phyloP scores from a whole-genome alignment of 2,113 vertebrate species.

The Saccopteryx bilineata region DNA sequence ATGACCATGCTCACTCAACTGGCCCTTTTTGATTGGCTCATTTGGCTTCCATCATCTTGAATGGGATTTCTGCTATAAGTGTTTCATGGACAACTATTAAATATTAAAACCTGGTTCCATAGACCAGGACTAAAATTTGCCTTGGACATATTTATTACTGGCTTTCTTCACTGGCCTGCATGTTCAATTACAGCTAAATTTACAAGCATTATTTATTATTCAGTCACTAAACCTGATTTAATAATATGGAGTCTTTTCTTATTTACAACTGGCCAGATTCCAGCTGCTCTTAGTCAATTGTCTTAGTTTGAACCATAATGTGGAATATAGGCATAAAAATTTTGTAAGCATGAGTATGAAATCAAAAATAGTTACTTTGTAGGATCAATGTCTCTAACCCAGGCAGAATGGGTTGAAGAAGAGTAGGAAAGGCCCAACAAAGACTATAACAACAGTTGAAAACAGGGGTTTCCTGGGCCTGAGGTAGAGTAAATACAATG shows the following conservation, averaged over 20 bases:
- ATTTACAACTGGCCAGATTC: neutral
- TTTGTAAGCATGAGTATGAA: neutral
- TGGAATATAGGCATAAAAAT: slow-evolving; percentile 19
- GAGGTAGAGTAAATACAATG: neutral
- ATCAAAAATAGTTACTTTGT: neutral
- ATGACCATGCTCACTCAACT: neutral
- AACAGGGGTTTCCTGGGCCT: neutral
- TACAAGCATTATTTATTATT: neutral
- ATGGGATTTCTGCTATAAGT: neutral
- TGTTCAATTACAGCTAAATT: neutral
- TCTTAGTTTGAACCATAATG: slow-evolving; percentile 22
- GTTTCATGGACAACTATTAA: neutral
- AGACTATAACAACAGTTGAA: neutral
- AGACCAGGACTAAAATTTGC: neutral
- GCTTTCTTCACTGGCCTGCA: slow-evolving; percentile 4
- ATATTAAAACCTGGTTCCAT: neutral
- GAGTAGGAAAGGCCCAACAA: neutral
- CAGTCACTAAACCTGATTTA: neutral
- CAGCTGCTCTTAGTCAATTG: neutral
- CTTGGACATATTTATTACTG: slow-evolving; percentile 26
- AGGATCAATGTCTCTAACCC: neutral
- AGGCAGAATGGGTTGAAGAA: neutral
- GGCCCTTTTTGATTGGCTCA: neutral
- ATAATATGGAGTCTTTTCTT: neutral
- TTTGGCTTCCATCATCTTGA: neutral